Evolutionary conservation across 2,888 invertebrate species (phyloP), one percentile per base, ranked within the genome.

Genomic region (Cyaniris semiargus): DNA sequence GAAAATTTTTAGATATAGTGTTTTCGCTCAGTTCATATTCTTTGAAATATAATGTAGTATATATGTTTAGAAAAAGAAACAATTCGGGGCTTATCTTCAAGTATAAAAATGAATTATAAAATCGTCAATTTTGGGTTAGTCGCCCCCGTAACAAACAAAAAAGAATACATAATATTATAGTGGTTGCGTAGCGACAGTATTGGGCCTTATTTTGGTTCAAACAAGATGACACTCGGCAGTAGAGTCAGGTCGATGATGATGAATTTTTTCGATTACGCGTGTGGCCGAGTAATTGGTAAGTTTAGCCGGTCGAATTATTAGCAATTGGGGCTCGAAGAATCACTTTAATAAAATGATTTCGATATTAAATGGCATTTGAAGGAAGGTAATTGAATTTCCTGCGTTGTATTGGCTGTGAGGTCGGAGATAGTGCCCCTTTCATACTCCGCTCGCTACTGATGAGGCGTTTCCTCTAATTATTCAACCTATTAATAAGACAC

Each of bases 381-480:
- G 90, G 90, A 89, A 90, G 89, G 90, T 93, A 93, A 94, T 94
- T 93, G 93, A 93, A 93, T 91, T 90, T 94, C 93, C 93, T 93
- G 93, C 84, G 87, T 85, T 84, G 84, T 86, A 89, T 91, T 81
- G 90, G 91, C 80, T 80, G 80, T 80, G 79, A 89, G 88, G 89
- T 88, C 88, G 87, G 88, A 88, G 87, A 85, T 79, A 87, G 87
- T 85, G 88, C 88, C 90, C 92, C 91, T 90, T 91, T 89, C 88
- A 88, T 88, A 85, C 78, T 75, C 83, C 82, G 81, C 83, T 81
- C 81, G 86, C 84, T 86, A 84, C 88, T 89, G 90, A 93, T 92
- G 89, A 89, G 89, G 88, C 90, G 89, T 89, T 93, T 93, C 93
- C 93, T 93, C 88, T 92, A 92, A 93, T 94, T 93, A 93, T 89